Base-by-base conservation (phyloP, 2,113 vertebrate genomes). In the Dolichallabes microphthalmus region DNA sequence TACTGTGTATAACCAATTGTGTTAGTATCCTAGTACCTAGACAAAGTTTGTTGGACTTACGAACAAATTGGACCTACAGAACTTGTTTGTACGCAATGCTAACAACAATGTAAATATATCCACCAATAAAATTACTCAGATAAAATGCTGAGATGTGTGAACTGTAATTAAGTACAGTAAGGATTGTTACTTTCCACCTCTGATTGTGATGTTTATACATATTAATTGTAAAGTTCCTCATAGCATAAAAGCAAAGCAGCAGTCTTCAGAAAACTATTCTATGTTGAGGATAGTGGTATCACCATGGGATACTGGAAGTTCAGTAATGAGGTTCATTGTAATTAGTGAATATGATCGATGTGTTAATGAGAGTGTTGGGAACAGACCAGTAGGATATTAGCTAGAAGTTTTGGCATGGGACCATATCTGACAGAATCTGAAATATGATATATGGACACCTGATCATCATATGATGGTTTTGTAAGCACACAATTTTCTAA, bases 291-390 rank as follows among this genome's bases (percentile, higher is more conserved):
- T 73, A 73, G 50, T 55, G 17, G n/a, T 77, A 57, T 55, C 57
- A 17, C 75, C 30, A 1, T 32, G 52, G 75, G 75, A 58, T 35
- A 57, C 53, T 58, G 53, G 4, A 78, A 78, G 75, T 27, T 78
- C 75, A 78, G 75, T 78, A 57, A 78, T 78, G 75, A 78, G 53
- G 75, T 78, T 78, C 75, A 58, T 17, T 22, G 15, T 19, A 78
- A 32, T 32, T 58, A 58, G 15, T 32, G 75, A 78, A 8, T 15
- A 53, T 78, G 75, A 78, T 78, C 35, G 75, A 78, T 78, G 50
- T 75, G 12, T 75, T 75, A 75, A 27, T 53, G 53, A 55, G 19
- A 78, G 27, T 13, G 15, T 4, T 32, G 52, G 17, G 75, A 32
- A 15, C 52, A 30, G 45, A 74, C 20, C 39, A 3, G 7, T 30